These are phyloP conservation scores for Saccostrea echinata DNA, from an alignment of 1,140 invertebrate species.

Conservation along the genomic window DNA sequence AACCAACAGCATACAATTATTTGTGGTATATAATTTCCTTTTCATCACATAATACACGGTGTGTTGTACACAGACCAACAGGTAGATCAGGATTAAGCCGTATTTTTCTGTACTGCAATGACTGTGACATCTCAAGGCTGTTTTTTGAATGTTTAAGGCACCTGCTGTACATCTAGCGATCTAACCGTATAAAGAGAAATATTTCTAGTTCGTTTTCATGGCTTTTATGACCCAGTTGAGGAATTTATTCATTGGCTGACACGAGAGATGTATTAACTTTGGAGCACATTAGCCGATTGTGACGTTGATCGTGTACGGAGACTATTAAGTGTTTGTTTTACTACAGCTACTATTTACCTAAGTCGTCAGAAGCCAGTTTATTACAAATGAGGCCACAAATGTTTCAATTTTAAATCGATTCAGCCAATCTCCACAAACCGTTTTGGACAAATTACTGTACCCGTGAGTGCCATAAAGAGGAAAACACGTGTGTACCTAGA, in stretches of 20 bases:
- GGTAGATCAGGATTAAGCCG: neutral
- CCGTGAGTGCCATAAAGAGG: neutral
- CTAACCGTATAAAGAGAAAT: neutral
- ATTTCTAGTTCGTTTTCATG: neutral
- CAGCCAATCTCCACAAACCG: neutral
- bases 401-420: conserved; percentile 36
- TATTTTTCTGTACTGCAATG: neutral
- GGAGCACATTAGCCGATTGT: neutral
- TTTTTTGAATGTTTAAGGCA: neutral
- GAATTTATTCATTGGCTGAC: conserved; percentile 12
- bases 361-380: neutral
- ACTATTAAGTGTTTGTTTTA: conserved; percentile 32
- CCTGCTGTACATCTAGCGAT: neutral
- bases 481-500: neutral
- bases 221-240: neutral
- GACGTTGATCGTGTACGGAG: neutral
- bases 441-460: neutral
- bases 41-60: conserved; percentile 7
- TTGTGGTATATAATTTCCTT: conserved; percentile 18
- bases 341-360: neutral
- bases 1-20: conserved; percentile 10
- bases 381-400: conserved; percentile 10
- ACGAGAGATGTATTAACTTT: neutral
- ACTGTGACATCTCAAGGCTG: conserved; percentile 25
- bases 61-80: conserved; percentile 19